Evolutionary conservation across 2,888 invertebrate species (phyloP).

Genomic region (Anthrax anthrax): DNA sequence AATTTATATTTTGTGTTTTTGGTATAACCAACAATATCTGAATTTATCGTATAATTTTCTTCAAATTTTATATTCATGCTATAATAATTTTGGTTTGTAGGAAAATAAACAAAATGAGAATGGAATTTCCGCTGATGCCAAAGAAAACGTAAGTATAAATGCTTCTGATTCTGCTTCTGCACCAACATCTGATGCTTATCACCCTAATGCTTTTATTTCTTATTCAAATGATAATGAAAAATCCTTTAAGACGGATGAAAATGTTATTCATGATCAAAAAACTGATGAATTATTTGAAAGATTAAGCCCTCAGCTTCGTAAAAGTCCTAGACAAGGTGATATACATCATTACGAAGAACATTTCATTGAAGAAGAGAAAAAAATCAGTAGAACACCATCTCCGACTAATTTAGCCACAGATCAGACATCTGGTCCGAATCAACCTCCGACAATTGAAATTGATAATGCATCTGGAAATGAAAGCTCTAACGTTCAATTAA

Average conservation of each 20-base stretch:
- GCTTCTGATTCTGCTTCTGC: background rate
- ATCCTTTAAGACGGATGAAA: constrained; percentile 19
- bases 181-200: background rate
- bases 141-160: constrained; percentile 13
- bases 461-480: constrained; percentile 17
- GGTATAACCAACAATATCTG: no score
- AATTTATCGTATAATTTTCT: no score
- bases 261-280: background rate
- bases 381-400: background rate
- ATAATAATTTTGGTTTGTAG: background rate
- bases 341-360: constrained; percentile 26
- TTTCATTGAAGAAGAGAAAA: constrained; percentile 15
- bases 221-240: background rate
- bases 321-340: constrained; percentile 29
- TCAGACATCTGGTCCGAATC: background rate
- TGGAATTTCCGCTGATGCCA: background rate
- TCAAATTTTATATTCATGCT: no score
- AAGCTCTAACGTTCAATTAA: background rate
- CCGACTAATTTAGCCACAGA: background rate
- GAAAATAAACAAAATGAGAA: background rate
- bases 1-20: no score
- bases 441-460: constrained; percentile 15
- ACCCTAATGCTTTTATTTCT: background rate
- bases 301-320: constrained; percentile 21
- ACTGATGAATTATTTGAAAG: constrained; percentile 8